Evolutionary conservation across 2,113 vertebrate species (phyloP).

Genomic region (Microtus richardsoni): DNA sequence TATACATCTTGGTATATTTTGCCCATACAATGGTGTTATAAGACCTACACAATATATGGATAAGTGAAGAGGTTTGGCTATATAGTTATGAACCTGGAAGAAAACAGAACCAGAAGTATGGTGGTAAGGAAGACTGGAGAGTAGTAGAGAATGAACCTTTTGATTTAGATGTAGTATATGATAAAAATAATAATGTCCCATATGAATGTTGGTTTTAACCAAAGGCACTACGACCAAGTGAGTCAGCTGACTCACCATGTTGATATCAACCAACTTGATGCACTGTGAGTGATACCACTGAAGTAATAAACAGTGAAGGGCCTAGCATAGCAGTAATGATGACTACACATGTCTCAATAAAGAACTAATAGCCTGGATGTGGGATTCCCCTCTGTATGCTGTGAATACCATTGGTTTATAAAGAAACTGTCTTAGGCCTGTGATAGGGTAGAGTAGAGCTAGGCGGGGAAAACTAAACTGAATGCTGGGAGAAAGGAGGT

Average conservation of each 20-base stretch:
- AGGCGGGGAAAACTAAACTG: too few relatives aligned
- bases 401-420: too few relatives aligned
- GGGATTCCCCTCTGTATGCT: too few relatives aligned
- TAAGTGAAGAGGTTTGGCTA: background rate
- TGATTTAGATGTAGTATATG: background rate
- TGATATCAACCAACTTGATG: background rate
- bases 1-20: background rate
- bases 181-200: conserved; percentile 29
- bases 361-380: background rate
- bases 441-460: too few relatives aligned
- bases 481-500: too few relatives aligned
- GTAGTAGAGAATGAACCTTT: background rate
- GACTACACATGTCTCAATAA: background rate
- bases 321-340: background rate
- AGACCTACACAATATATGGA: background rate
- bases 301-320: background rate
- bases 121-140: background rate
- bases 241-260: background rate
- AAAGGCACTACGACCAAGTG: background rate
- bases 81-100: background rate
- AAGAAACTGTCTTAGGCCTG: too few relatives aligned
- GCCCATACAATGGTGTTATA: background rate
- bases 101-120: background rate
- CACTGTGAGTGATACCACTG: background rate
- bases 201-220: conserved; percentile 55